These are phyloP conservation scores for Florisuga fusca DNA, from an alignment of 2,797 vertebrate species.

Conservation along the genomic window DNA sequence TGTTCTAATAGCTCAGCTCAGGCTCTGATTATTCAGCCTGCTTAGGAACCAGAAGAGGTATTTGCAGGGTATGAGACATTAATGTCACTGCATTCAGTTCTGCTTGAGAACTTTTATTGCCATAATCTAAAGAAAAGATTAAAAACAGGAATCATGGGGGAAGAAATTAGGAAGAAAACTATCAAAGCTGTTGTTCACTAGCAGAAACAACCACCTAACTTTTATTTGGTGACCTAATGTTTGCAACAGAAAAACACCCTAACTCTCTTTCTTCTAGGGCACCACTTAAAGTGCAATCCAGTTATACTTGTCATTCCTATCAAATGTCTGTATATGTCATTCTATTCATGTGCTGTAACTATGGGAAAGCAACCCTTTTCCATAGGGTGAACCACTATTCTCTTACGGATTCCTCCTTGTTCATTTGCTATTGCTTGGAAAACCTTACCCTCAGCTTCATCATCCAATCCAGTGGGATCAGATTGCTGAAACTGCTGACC, in stretches of 20 bases:
- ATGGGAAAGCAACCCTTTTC: neutral
- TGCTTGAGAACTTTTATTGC: neutral
- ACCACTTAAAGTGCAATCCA: neutral
- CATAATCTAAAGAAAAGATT: neutral
- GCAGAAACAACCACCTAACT: neutral
- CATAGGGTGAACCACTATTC: neutral
- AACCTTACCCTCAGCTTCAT: neutral
- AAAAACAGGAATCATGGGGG: neutral
- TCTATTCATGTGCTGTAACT: neutral
- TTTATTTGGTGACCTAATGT: neutral
- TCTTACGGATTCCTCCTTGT: neutral
- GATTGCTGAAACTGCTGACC: neutral
- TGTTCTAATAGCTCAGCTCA: neutral
- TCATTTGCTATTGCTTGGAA: neutral
- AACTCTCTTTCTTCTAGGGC: neutral
- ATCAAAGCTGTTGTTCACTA: neutral
- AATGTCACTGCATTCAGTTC: neutral
- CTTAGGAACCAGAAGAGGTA: neutral
- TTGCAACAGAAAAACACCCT: neutral
- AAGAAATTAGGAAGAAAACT: neutral
- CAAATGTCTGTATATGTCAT: neutral
- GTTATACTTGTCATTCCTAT: neutral
- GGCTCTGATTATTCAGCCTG: neutral
- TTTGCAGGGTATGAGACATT: neutral
- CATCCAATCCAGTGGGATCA: neutral